Percentiles rank a stretch among this genome's conserved stretches.
Conservation (phyloP, 1,140 invertebrate species). For the Drosophila kanapiae region DNA sequence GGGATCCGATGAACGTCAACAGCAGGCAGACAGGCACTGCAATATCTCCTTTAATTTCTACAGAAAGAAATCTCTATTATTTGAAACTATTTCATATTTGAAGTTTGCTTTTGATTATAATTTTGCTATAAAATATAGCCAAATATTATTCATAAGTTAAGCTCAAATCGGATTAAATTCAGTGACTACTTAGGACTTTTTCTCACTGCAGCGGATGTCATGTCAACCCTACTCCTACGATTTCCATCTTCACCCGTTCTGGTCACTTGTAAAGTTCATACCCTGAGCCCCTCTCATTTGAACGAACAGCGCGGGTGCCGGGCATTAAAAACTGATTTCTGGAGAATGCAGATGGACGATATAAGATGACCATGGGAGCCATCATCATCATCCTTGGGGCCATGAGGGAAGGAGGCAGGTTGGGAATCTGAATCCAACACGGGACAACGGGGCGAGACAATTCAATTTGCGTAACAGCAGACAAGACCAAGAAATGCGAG, state of each 20-base stretch:
- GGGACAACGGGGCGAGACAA: constrained; percentile 61
- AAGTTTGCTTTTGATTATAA: not conserved
- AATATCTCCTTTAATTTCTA: not conserved
- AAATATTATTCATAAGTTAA: not conserved
- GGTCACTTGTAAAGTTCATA: not conserved
- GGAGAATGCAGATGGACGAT: constrained; percentile 41
- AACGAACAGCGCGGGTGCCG: constrained; percentile 4
- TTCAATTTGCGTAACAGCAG: constrained; percentile 70
- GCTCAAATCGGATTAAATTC: not conserved
- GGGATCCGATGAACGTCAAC: constrained; percentile 18
- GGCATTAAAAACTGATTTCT: constrained; percentile 68
- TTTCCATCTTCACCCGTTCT: not conserved
- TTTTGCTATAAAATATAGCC: not conserved
- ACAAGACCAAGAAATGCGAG: constrained; percentile 6
- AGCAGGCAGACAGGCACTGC: constrained; percentile 5
- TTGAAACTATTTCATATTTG: not conserved
- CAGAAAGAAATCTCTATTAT: not conserved
- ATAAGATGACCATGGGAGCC: constrained; percentile 15
- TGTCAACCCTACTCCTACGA: not conserved
- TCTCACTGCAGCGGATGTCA: not conserved
- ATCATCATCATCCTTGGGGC: not conserved
- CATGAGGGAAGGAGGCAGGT: not conserved
- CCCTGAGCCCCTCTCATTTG: not conserved
- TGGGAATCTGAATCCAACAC: constrained; percentile 29
- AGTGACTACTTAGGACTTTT: not conserved